Percentiles rank a stretch among this genome's conserved stretches.
These are phyloP conservation scores for Eupeodes luniger DNA, from an alignment of 2,888 invertebrate species.

Conservation along the genomic window DNA sequence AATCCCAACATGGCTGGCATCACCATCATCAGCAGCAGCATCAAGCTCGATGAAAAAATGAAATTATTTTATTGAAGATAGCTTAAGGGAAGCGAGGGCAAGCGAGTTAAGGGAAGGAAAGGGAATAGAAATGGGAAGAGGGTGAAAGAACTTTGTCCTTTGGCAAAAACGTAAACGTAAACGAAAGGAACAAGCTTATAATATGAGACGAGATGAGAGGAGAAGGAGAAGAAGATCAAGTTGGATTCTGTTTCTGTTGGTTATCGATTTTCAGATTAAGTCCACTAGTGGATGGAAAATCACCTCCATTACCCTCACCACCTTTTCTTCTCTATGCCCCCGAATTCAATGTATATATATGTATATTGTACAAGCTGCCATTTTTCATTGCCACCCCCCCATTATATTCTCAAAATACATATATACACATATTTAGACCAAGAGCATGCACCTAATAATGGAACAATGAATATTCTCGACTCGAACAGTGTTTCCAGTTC, in stretches of 20 bases:
- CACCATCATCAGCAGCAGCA: neutral
- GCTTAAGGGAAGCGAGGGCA: slow-evolving; percentile 9
- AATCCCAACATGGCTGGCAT: slow-evolving; percentile 10
- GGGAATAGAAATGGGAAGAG: neutral
- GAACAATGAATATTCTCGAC: slow-evolving; percentile 18
- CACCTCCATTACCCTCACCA: slow-evolving; percentile 3
- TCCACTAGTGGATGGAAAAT: slow-evolving; percentile 52
- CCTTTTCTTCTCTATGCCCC: neutral
- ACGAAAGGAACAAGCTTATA: too few relatives aligned
- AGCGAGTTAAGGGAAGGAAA: neutral
- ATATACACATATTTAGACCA: slow-evolving; percentile 46
- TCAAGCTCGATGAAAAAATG: neutral
- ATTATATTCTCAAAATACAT: slow-evolving; percentile 52
- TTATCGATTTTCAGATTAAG: slow-evolving; percentile 75
- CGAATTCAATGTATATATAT: neutral
- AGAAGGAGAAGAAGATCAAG: slow-evolving; percentile 32
- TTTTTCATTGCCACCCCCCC: slow-evolving; percentile 68
- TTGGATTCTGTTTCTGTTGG: slow-evolving; percentile 71
- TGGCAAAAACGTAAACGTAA: slow-evolving; percentile 29
- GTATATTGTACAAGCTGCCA: slow-evolving; percentile 33
- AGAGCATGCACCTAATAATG: slow-evolving; percentile 18
- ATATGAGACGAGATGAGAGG: too few relatives aligned
- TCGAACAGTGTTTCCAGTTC: slow-evolving; percentile 51
- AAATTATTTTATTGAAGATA: slow-evolving; percentile 1
- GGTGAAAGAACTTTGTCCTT: slow-evolving; percentile 34